Evolutionary conservation across 2,888 invertebrate genomes (phyloP).

Genomic region (Ochropleura plecta): DNA sequence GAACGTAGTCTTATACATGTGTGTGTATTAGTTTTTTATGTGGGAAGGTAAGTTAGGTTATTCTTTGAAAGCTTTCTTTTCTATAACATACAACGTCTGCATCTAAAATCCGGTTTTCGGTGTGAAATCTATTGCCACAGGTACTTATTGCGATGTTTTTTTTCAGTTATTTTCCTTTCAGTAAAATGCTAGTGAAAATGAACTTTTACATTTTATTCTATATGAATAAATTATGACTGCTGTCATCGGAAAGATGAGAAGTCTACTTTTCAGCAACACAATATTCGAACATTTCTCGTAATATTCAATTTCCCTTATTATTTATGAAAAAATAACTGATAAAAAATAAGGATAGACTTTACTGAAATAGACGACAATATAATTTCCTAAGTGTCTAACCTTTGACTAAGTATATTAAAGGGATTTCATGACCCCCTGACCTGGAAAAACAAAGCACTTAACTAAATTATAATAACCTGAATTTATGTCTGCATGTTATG

Average conservation of each 20-base stretch:
- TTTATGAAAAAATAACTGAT: neutral
- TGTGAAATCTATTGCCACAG: neutral
- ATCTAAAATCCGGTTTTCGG: neutral
- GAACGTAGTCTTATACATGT: slow-evolving; percentile 39
- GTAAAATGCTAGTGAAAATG: neutral
- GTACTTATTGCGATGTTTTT: neutral
- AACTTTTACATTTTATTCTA: neutral
- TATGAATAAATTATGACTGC: neutral
- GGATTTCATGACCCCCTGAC: neutral
- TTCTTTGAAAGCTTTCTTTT: slow-evolving; percentile 8
- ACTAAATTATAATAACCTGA: neutral
- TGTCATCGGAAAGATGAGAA: neutral
- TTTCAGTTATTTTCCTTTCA: neutral
- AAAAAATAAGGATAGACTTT: neutral
- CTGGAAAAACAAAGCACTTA: neutral
- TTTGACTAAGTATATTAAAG: neutral
- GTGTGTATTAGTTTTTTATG: slow-evolving; percentile 2
- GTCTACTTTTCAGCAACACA: neutral
- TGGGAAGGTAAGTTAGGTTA: slow-evolving; percentile 6
- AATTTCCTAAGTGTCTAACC: neutral
- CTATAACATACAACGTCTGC: too few relatives aligned
- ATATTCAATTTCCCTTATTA: neutral
- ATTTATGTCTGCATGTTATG: neutral
- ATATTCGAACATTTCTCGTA: neutral
- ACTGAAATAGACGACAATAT: neutral